Evolutionary conservation across 2,888 invertebrate species (phyloP), one percentile per base, ranked within the genome.

Genomic region (Hofmannophila pseudospretella): DNA sequence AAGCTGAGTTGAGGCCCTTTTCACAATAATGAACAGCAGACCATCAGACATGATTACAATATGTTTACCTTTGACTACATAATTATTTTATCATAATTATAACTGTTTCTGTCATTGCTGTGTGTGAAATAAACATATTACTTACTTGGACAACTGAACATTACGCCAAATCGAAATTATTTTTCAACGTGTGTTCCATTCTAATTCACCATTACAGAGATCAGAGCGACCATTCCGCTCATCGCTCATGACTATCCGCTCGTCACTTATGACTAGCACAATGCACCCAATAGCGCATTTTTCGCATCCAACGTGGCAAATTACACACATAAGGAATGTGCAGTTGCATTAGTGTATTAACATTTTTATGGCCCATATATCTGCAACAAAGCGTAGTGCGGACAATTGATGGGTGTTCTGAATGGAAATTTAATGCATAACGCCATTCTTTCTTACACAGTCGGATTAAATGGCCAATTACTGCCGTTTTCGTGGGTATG

Each of bases 281-380:
- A 47, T 38, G 19, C 16, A 5, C 45, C 49, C 38, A 50, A 53
- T 55, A 60, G 51, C 55, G 62, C 65, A 76, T 71, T 36, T 36
- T 37, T 37, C 19, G 22, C 11, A 12, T 75, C 70, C 69, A 73
- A 76, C 64, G 74, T 75, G 76, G 81, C 84, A 86, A 85, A 85
- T 85, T 85, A 76, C 78, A 72, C 64, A 75, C 63, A 76, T 67
- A 80, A 80, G 79, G 75, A 82, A 79, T 78, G 84, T 76, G 78
- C 84, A 80, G 65, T 81, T 69, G 76, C 74, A 84, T 81, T 79
- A 73, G 61, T 46, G 78, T 76, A 86, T 86, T 85, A 79, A 82
- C 84, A 84, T 84, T 77, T 84, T 84, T 81, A 85, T 82, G 71
- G 81, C 63, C 79, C 51, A 79, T 86, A 81, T 74, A 77, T 84